Evolutionary conservation across 2,888 invertebrate species (phyloP).

Genomic region (Lepas anatifera): DNA sequence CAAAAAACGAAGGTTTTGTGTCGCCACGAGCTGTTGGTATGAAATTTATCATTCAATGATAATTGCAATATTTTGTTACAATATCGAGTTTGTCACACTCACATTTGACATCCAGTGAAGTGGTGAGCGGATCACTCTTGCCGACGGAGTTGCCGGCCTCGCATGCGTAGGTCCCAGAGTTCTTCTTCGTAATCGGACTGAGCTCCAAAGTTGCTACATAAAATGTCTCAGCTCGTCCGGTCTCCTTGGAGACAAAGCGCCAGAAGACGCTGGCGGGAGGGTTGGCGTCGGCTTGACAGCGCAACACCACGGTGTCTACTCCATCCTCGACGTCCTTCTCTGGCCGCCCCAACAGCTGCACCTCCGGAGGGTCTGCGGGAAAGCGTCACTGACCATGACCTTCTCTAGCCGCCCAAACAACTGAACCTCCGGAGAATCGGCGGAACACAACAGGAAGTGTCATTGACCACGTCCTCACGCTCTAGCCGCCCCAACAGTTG

Average conservation of each 20-base stretch:
- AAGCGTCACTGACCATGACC: too few species aligned
- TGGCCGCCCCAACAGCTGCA: slow-evolving; percentile 40
- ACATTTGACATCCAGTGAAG: slow-evolving; percentile 82
- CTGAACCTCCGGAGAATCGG: neutral
- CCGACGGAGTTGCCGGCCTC: slow-evolving; percentile 75
- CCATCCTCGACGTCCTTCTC: slow-evolving; percentile 51
- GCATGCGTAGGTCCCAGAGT: slow-evolving; percentile 54
- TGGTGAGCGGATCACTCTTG: slow-evolving; percentile 65
- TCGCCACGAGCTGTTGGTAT: too few species aligned
- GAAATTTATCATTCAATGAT: too few species aligned
- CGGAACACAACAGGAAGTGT: neutral
- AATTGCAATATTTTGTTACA: too few species aligned
- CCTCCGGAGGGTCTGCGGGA: slow-evolving; percentile 42
- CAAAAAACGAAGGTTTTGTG: too few species aligned
- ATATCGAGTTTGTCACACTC: too few species aligned
- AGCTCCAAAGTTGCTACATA: slow-evolving; percentile 31
- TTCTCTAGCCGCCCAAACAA: too few species aligned
- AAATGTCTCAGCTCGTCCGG: slow-evolving; percentile 25
- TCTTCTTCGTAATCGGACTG: slow-evolving; percentile 30
- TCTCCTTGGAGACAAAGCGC: slow-evolving; percentile 27
- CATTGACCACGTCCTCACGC: slow-evolving; percentile 50
- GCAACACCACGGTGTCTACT: slow-evolving; percentile 51
- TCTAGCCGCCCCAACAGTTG: slow-evolving; percentile 40
- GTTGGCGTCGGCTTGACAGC: slow-evolving; percentile 59
- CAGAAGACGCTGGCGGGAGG: slow-evolving; percentile 54